Conservation (phyloP, 1,140 invertebrate species). For the Drosophila kohkoa region DNA sequence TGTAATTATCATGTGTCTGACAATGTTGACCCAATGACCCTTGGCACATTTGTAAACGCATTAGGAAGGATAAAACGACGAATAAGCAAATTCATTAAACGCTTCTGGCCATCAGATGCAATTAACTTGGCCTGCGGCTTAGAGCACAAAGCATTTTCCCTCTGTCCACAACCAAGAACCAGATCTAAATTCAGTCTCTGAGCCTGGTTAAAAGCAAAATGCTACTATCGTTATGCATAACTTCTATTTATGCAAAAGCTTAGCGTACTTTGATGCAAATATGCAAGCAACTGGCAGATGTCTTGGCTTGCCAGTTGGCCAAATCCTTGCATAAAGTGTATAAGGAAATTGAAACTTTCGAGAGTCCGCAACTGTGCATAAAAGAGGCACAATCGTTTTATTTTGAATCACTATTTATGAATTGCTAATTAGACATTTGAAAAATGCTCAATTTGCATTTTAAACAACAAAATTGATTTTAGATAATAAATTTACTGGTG, state of each 20-base stretch:
- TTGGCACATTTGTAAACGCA: conserved; percentile 15
- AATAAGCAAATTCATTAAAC: conserved; percentile 16
- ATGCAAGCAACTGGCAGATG: conserved; percentile 35
- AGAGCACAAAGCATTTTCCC: conserved; percentile 8
- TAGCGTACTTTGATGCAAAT: conserved; percentile 16
- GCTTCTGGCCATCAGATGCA: conserved; percentile 19
- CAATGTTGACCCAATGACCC: conserved; percentile 14
- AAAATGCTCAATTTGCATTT: not conserved
- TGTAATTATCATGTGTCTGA: conserved; percentile 34
- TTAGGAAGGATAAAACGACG: conserved; percentile 7
- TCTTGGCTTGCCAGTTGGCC: not conserved
- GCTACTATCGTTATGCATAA: conserved; percentile 6
- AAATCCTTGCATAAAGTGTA: conserved; percentile 16
- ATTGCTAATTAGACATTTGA: conserved; percentile 1
- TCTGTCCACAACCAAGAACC: not conserved
- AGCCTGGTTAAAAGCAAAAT: conserved; percentile 8
- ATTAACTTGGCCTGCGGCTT: conserved; percentile 39
- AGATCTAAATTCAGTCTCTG: not conserved
- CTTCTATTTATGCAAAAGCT: conserved; percentile 28
- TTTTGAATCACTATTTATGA: not conserved
- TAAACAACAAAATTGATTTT: not conserved
- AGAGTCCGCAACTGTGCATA: conserved; percentile 10
- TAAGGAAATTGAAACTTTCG: conserved; percentile 36
- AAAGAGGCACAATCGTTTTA: conserved; percentile 6
- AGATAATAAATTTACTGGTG: too few species aligned